Evolutionary conservation across 1,140 invertebrate species (phyloP).

Genomic region (Drosophila lini): DNA sequence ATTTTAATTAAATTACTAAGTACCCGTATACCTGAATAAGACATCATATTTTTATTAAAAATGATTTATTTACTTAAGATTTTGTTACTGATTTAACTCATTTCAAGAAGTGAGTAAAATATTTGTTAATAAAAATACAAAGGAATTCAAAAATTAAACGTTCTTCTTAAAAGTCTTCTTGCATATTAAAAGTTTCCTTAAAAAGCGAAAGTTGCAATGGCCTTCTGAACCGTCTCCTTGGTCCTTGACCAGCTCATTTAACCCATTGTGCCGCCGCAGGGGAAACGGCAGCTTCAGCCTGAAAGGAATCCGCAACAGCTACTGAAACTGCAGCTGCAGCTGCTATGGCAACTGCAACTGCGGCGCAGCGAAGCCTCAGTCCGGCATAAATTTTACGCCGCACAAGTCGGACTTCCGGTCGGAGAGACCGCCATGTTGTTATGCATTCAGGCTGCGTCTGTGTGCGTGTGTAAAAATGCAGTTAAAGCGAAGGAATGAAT

Average conservation of each 20-base stretch:
- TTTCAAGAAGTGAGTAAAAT: too few species aligned
- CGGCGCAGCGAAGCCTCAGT: slow-evolving; percentile 36
- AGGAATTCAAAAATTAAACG: neutral
- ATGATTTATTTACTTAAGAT: too few species aligned
- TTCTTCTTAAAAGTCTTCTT: neutral
- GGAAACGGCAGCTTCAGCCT: neutral
- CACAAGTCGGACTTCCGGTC: slow-evolving; percentile 75
- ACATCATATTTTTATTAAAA: too few species aligned
- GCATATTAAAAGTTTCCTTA: neutral
- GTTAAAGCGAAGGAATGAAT: slow-evolving; percentile 59
- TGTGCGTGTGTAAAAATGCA: slow-evolving; percentile 52
- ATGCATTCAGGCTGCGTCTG: slow-evolving; percentile 38
- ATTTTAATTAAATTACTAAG: too few species aligned
- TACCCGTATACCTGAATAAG: too few species aligned
- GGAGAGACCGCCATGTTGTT: slow-evolving; percentile 75
- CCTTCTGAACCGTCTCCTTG: neutral
- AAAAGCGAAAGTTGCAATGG: slow-evolving; percentile 1
- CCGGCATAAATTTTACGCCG: slow-evolving; percentile 76
- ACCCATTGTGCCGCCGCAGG: slow-evolving; percentile 30
- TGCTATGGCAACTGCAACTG: slow-evolving; percentile 22
- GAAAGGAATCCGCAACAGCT: slow-evolving; percentile 4
- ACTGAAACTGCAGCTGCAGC: slow-evolving; percentile 32
- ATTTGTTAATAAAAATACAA: neutral
- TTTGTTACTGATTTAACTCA: neutral
- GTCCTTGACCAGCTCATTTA: slow-evolving; percentile 21